Base-by-base conservation (phyloP, 2,888 invertebrate species). In the Ophioninae sp. region DNA sequence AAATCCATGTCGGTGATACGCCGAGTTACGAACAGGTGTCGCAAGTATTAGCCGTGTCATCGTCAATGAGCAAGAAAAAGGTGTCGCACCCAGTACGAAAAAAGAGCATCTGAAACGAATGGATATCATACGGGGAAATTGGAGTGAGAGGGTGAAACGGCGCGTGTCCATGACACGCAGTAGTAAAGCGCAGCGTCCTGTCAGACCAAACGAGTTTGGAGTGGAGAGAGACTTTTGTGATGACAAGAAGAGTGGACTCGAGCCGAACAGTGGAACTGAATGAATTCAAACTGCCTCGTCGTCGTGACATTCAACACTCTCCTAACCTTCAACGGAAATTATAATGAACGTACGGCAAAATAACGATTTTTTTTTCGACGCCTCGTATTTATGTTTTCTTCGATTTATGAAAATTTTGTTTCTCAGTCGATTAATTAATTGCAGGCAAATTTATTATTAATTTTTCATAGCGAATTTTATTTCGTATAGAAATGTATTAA, bases 221-320 rank as follows among this genome's bases (percentile, higher is more conserved):
- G 23, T 20, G 56, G 21, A n/a, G 10, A 3, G 57, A 41, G 61
- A 56, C 37, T 64, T 62, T 82, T 59, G 41, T 74, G 75, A 74
- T 79, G 74, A 79, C 78, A 82, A 72, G 39, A 44, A 74, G 73
- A 68, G 57, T 78, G 73, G 67, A 41, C 73, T 67, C 78, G 77
- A 68, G 56, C 70, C 57, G 50, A 50, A 44, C 50, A 62, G 62
- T 56, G 61, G 59, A 68, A 59, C 17, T 68, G 67, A 67, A 62
- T 21, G 72, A 72, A 37, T 72, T 21, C 5, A 57, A 59, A 13
- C 21, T 62, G 57, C 21, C 13, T 30, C 8, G 7, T 13, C 8
- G 7, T 13, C 17, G 21, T 57, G 7, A 76, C 30, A 57, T 39
- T 61, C 56, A 13, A 50, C 13, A 50, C 13, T 0, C 13, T 50